Base-by-base conservation (phyloP, 2,797 vertebrate genomes). In the Macropus fuliginosus region DNA sequence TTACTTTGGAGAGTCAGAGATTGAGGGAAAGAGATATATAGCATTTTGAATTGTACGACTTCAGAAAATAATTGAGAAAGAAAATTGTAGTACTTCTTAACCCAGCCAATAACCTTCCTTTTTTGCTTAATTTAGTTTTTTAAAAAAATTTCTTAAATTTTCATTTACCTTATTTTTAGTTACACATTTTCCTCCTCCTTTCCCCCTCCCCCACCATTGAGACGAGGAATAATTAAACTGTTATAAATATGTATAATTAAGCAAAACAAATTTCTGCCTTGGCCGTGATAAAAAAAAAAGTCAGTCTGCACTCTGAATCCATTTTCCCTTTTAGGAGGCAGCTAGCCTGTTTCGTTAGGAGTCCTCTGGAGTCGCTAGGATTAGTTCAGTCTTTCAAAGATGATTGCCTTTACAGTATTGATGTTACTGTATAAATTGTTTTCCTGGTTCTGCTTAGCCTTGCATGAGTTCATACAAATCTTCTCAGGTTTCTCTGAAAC, bases 11-110 rank as follows among this genome's bases (percentile, higher is more conserved):
- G 93, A 92, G 56, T 14, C 87, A 93, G 91, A 95, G 94, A 91
- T 95, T 92, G 34, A 46, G 92, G 40, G 59, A 93, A 46, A 56
- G 50, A 28, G 24, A 6, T 91, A 0, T 27, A 28, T 93, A 90
- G n/a, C 56, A 91, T 57, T 91, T 92, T 95, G 29, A 24, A 91
- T 94, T 90, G 62, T 9, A 87, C 27, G 16, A 1, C 89, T 94
- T 91, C 91, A 94, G 93, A 56, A 92, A 94, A 87, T 74, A 94
- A 46, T 93, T 46, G 94, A 95, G 24, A 91, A 93, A 92, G 95
- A 95, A 91, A n/a, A 95, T 50, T 27, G 40, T 87, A 34, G 31
- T 13, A 54, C 52, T 14, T 91, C 46, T 92, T 10, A 81, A 92
- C 94, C 40, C 92, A 59, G 46, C 56, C 31, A 93, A 0, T 1